Conservation (phyloP, 2,888 invertebrate genomes). For the Halictus ligatus region DNA sequence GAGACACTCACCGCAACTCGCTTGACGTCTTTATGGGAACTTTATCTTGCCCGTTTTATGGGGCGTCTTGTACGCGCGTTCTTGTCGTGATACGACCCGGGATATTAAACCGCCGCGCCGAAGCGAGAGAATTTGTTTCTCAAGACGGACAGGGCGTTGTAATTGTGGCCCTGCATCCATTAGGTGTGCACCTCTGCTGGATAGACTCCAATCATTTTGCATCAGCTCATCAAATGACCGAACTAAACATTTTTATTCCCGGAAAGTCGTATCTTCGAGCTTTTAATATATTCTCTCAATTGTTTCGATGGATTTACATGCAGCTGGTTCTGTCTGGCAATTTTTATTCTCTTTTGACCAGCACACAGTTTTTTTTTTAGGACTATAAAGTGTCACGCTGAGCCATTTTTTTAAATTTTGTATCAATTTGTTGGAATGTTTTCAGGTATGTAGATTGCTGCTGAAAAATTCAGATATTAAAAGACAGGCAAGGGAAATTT, state of each 20-base stretch:
- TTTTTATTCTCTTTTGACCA: background rate
- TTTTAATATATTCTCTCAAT: background rate
- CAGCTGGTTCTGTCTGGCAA: background rate
- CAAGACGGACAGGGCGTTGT: background rate
- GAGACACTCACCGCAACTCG: background rate
- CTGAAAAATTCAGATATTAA: background rate
- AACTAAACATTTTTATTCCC: background rate
- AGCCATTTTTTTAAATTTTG: background rate
- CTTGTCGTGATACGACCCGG: slow-evolving; percentile 24
- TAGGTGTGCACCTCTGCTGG: background rate
- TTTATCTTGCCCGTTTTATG: slow-evolving; percentile 36
- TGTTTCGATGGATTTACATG: background rate
- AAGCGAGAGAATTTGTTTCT: slow-evolving; percentile 13
- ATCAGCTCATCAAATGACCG: background rate
- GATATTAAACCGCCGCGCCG: slow-evolving; percentile 28
- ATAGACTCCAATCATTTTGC: background rate
- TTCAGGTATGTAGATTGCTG: background rate
- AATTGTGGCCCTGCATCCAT: background rate
- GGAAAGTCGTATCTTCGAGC: background rate
- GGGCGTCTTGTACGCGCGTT: slow-evolving; percentile 23
- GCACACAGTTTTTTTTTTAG: background rate
- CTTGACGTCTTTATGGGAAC: slow-evolving; percentile 35
- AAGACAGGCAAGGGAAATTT: background rate
- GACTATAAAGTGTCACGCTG: background rate
- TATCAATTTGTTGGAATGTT: background rate